Percentiles rank a stretch among this genome's conserved stretches.
phyloP scores from a whole-genome alignment of 2,888 invertebrate genomes.

The Cephus sareptanus region DNA sequence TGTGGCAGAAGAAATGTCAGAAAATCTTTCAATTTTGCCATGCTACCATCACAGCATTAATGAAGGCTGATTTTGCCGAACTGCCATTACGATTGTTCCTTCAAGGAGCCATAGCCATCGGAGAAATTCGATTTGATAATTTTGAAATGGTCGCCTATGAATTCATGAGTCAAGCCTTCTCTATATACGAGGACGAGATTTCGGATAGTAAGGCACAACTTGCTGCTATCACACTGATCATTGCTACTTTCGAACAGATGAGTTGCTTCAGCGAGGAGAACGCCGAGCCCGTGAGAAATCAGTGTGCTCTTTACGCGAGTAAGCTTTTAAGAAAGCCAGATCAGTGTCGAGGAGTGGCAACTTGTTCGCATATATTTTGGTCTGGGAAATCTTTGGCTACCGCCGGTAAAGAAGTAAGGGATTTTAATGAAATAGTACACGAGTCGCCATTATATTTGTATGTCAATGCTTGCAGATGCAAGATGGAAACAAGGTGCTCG shows the following conservation, averaged over 20 bases:
- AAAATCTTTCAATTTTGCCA: slow-evolving; percentile 99
- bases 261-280: slow-evolving; percentile 96
- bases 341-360: slow-evolving; percentile 94
- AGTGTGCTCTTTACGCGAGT: slow-evolving; percentile 95
- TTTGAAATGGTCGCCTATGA: slow-evolving; percentile 98
- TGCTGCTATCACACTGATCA: slow-evolving; percentile 94
- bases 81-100: slow-evolving; percentile 92
- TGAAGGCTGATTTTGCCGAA: slow-evolving; percentile 95
- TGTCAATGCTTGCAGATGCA: slow-evolving; percentile 72
- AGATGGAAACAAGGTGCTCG: slow-evolving; percentile 91
- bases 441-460: slow-evolving; percentile 38
- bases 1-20: slow-evolving; percentile 98
- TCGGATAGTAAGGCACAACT: slow-evolving; percentile 97
- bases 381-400: slow-evolving; percentile 77
- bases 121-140: slow-evolving; percentile 92
- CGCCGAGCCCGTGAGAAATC: slow-evolving; percentile 94
- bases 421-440: neutral
- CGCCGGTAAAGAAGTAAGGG: slow-evolving; percentile 65
- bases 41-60: slow-evolving; percentile 91
- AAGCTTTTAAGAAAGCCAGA: slow-evolving; percentile 98
- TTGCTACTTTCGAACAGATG: slow-evolving; percentile 95
- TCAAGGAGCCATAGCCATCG: slow-evolving; percentile 94
- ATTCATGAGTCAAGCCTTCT: slow-evolving; percentile 96
- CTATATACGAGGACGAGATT: slow-evolving; percentile 98
- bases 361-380: slow-evolving; percentile 98